These are phyloP conservation scores for Mesorhabditis sp. DNA, from an alignment of 2,888 invertebrate species.

Conservation along the genomic window DNA sequence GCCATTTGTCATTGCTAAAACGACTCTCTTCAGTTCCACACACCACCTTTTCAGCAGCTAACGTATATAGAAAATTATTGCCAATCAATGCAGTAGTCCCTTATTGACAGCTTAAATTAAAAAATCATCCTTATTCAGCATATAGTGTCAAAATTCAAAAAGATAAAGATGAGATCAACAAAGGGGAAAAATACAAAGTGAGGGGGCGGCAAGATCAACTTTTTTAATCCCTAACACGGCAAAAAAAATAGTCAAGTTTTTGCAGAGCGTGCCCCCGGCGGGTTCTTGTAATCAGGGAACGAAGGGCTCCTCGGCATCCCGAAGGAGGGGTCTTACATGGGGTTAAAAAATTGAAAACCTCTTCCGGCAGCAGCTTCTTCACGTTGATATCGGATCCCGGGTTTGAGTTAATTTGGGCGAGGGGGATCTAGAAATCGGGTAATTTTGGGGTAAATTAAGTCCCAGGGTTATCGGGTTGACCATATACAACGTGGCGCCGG, in stretches of 20 bases:
- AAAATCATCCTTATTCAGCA: too few relatives aligned
- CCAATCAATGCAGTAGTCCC: too few relatives aligned
- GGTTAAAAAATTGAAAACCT: not conserved
- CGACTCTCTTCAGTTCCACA: too few relatives aligned
- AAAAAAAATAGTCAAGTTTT: slow-evolving; percentile 46
- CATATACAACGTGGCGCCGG: slow-evolving; percentile 44
- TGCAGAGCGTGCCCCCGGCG: slow-evolving; percentile 45
- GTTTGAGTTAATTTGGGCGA: slow-evolving; percentile 39
- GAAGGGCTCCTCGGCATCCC: not conserved
- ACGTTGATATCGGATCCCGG: slow-evolving; percentile 20
- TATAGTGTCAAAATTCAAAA: too few relatives aligned
- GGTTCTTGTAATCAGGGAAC: slow-evolving; percentile 29
- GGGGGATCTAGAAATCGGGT: slow-evolving; percentile 20
- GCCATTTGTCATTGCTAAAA: not conserved
- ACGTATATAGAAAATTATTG: too few relatives aligned
- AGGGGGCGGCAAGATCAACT: too few relatives aligned
- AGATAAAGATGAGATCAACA: too few relatives aligned
- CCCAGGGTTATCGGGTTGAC: slow-evolving; percentile 36
- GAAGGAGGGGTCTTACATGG: not conserved
- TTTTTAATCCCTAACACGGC: slow-evolving; percentile 22
- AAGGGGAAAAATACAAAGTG: too few relatives aligned
- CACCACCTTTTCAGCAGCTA: too few relatives aligned
- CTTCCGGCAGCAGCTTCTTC: slow-evolving; percentile 19
- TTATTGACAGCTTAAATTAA: too few relatives aligned
- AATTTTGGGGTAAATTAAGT: slow-evolving; percentile 10